phyloP scores from a whole-genome alignment of 2,113 vertebrate genomes.

The Leptobrachium ailaonicum region DNA sequence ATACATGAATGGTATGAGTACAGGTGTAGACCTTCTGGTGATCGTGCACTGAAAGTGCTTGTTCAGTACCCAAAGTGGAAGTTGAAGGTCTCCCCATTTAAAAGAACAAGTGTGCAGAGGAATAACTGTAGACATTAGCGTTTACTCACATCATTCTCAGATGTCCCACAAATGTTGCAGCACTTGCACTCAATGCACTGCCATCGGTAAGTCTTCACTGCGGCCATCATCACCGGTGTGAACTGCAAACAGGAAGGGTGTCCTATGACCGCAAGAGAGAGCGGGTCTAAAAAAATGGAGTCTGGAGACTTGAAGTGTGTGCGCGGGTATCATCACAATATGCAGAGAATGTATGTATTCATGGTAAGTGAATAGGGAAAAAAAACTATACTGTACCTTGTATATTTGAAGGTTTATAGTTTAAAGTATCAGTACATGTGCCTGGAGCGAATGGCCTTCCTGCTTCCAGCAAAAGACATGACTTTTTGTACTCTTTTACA shows the following conservation, averaged over 20 bases:
- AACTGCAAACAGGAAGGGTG: slow-evolving; percentile 95
- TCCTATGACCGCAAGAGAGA: slow-evolving; percentile 63
- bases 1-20: no score
- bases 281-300: background rate
- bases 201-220: slow-evolving; percentile 95
- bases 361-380: no score
- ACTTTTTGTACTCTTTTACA: no score
- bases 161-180: slow-evolving; percentile 94
- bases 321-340: background rate
- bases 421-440: no score
- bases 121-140: background rate
- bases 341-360: no score
- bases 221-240: slow-evolving; percentile 94
- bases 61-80: background rate
- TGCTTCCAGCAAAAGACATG: no score
- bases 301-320: background rate
- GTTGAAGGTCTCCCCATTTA: background rate
- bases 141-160: slow-evolving; percentile 87
- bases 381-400: no score
- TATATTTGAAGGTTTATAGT: no score
- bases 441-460: no score
- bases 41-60: no score
- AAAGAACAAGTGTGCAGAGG: background rate
- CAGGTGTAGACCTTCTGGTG: no score
- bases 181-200: slow-evolving; percentile 98